Conservation (phyloP, 2,888 invertebrate genomes). For the Pristionchus mayeri region DNA sequence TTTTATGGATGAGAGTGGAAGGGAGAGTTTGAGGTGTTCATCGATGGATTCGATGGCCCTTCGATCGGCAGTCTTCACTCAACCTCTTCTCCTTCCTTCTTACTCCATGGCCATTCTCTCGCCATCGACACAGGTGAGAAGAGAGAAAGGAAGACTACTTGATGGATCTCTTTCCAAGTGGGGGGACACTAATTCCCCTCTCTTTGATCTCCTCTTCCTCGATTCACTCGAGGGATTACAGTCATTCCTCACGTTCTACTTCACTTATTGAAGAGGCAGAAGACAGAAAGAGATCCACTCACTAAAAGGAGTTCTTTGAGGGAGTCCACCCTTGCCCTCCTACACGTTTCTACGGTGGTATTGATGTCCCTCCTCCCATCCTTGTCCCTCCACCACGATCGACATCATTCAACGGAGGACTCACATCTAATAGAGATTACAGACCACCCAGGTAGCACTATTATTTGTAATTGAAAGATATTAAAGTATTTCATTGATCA, state of each 20-base stretch:
- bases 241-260: neutral
- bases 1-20: neutral
- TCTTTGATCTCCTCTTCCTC: neutral
- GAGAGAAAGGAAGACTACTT: neutral
- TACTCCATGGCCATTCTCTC: conserved; percentile 47
- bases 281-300: neutral
- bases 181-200: neutral
- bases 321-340: neutral
- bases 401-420: conserved; percentile 38
- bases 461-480: too few species aligned
- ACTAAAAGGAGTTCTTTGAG: neutral
- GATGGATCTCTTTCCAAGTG: too few species aligned
- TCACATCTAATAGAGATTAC: neutral
- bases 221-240: neutral
- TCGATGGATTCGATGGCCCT: conserved; percentile 41
- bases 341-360: conserved; percentile 14
- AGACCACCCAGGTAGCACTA: conserved; percentile 6
- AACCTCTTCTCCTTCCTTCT: conserved; percentile 48
- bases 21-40: conserved; percentile 9
- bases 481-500: too few species aligned
- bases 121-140: conserved; percentile 25
- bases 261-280: neutral
- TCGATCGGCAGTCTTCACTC: neutral
- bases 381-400: conserved; percentile 41
- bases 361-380: conserved; percentile 13